Evolutionary conservation across 1,140 invertebrate genomes (phyloP), one percentile per base, ranked within the genome.

Genomic region (Drosophila lacteicornis): DNA sequence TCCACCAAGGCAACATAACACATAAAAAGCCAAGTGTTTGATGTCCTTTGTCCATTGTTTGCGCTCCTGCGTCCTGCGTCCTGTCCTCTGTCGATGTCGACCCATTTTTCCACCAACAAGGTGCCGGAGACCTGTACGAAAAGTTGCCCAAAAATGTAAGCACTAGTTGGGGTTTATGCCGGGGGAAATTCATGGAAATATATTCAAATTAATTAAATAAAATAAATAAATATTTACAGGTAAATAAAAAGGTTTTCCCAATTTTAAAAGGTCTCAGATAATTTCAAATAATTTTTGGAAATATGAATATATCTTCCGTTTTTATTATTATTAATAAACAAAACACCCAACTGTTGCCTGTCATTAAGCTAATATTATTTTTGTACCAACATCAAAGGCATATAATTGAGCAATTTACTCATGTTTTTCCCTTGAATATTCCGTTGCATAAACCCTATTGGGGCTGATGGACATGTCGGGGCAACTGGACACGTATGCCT

Each of bases 21-120:
- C 70, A 74, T 61, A 75, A 62, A 75, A 61, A 74, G 70, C 70
- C 71, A 75, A 75, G 74, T 76, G 74, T 76, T 76, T 76, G 74
- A 76, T 67, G 74, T 76, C 74, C 73, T 76, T 76, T 76, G 73
- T 75, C 74, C 53, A 76, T 40, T 40, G 71, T 65, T 33, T 36
- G 19, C 19, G 8, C 8, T 40, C 6, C 27, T 30, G 27, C 5
- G 50, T 58, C 47, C 33, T 50, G 57, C 30, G 33, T 22, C 19
- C 30, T 33, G 46, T 59, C 36, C 51, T 12, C 13, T 36, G 53
- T 56, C 51, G 33, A 38, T 36, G 19, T 56, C 36, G 53, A 25
- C 19, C 53, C 36, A 56, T 59, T 65, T 63, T 66, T 40, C 30
- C 9, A 6, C 4, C 51, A 49, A 55, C 49, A 13, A 36, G 47